These are phyloP conservation scores for Ascidia mentula DNA, from an alignment of 23 tunicate species.

Conservation along the genomic window DNA sequence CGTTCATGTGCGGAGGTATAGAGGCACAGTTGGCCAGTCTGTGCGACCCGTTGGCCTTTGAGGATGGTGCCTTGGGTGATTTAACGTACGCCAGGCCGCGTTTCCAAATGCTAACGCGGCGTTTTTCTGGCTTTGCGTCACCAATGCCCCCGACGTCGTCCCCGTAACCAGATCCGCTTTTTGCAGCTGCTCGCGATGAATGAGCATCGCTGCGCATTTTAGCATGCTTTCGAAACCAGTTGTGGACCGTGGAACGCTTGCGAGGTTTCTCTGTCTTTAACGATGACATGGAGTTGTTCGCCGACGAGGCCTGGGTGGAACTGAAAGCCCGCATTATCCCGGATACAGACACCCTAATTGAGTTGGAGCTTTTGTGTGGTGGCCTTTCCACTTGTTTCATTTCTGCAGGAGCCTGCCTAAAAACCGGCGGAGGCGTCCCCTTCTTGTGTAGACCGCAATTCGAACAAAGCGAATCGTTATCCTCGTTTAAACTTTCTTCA, in stretches of 20 bases:
- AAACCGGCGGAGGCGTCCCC: background rate
- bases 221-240: constrained; percentile 52
- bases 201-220: constrained; percentile 25
- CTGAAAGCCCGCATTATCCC: background rate
- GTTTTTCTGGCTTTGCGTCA: constrained; percentile 1
- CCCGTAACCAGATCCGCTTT: background rate
- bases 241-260: constrained; percentile 41
- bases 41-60: constrained; percentile 15
- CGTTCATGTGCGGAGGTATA: background rate
- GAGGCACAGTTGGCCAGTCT: background rate
- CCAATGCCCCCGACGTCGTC: background rate
- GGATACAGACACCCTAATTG: background rate
- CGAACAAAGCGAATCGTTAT: background rate
- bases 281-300: background rate
- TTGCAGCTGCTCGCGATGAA: background rate
- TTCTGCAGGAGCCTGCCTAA: background rate
- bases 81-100: constrained; percentile 45
- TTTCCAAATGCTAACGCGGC: constrained; percentile 51
- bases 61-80: constrained; percentile 34
- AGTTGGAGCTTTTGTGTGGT: background rate
- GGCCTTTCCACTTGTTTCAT: constrained; percentile 1
- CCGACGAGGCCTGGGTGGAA: background rate
- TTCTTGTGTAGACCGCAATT: background rate
- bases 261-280: background rate
- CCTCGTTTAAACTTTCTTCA: too few relatives aligned